phyloP scores from a whole-genome alignment of 2,888 invertebrate species.

The Xanthia togata region DNA sequence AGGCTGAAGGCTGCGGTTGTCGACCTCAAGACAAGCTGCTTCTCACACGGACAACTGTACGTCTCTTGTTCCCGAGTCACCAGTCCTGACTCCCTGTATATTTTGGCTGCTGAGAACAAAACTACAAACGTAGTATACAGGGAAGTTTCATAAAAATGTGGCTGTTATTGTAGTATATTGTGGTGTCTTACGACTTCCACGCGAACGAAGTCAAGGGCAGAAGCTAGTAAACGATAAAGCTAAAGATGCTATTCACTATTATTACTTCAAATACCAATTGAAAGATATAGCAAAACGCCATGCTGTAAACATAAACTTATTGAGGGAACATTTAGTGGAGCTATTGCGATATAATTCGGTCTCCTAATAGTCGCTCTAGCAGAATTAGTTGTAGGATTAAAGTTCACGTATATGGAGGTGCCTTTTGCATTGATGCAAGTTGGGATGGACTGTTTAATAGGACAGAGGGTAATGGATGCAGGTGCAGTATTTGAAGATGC shows the following conservation, averaged over 20 bases:
- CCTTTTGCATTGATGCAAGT: slow-evolving; percentile 72
- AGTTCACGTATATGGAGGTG: slow-evolving; percentile 72
- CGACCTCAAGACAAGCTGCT: too few relatives aligned
- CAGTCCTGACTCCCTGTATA: too few relatives aligned
- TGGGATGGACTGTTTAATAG: slow-evolving; percentile 67
- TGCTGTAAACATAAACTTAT: slow-evolving; percentile 23
- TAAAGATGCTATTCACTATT: slow-evolving; percentile 13
- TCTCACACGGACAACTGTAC: too few relatives aligned
- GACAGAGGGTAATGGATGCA: slow-evolving; percentile 68
- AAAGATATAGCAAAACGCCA: slow-evolving; percentile 35
- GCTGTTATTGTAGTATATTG: too few relatives aligned
- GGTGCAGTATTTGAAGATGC: slow-evolving; percentile 59
- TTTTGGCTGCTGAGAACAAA: too few relatives aligned
- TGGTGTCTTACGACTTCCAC: too few relatives aligned
- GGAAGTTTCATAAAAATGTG: too few relatives aligned
- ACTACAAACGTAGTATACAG: too few relatives aligned
- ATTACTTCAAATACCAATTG: slow-evolving; percentile 24
- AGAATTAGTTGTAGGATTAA: slow-evolving; percentile 72
- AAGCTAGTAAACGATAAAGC: neutral
- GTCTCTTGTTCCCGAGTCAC: too few relatives aligned
- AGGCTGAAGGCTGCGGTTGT: too few relatives aligned
- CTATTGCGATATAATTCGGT: slow-evolving; percentile 71
- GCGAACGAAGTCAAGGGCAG: too few relatives aligned
- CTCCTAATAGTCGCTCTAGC: slow-evolving; percentile 69
- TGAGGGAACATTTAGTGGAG: slow-evolving; percentile 64